Evolutionary conservation across 2,888 invertebrate species (phyloP).

Genomic region (Apoda limacodes): DNA sequence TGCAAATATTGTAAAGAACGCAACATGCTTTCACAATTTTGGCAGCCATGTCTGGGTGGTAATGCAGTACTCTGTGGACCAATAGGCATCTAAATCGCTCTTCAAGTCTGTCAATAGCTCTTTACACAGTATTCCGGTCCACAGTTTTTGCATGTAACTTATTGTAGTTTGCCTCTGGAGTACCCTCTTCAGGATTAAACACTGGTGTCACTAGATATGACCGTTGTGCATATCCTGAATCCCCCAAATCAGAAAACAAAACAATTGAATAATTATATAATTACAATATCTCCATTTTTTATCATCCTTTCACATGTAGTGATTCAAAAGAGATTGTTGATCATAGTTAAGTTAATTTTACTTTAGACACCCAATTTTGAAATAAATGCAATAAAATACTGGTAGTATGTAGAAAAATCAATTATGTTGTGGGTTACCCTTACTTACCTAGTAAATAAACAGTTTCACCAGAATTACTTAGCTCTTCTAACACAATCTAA

Average conservation of each 20-base stretch:
- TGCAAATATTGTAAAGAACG: too few species aligned
- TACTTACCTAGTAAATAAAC: too few species aligned
- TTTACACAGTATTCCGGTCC: conserved; percentile 3
- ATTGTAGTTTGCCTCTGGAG: conserved; percentile 6
- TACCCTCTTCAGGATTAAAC: conserved; percentile 1
- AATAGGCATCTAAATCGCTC: conserved; percentile 4
- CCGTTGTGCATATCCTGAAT: conserved; percentile 3
- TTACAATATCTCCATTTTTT: too few species aligned
- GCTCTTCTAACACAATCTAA: too few species aligned
- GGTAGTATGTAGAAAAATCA: too few species aligned
- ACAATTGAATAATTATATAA: not conserved
- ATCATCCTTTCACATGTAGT: too few species aligned
- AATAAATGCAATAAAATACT: too few species aligned
- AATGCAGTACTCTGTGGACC: conserved; percentile 4
- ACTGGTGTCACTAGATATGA: conserved; percentile 4
- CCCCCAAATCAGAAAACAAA: conserved; percentile 4
- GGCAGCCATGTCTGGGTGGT: conserved; percentile 3
- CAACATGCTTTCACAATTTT: conserved; percentile 8
- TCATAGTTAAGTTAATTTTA: too few species aligned
- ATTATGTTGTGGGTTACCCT: too few species aligned
- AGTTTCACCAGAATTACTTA: too few species aligned
- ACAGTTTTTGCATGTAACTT: conserved; percentile 2
- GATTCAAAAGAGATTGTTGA: too few species aligned
- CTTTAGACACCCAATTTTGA: too few species aligned
- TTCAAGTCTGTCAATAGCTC: conserved; percentile 4